Evolutionary conservation across 2,113 vertebrate genomes (phyloP), one percentile per base, ranked within the genome.

Genomic region (Catharus fuscescens): DNA sequence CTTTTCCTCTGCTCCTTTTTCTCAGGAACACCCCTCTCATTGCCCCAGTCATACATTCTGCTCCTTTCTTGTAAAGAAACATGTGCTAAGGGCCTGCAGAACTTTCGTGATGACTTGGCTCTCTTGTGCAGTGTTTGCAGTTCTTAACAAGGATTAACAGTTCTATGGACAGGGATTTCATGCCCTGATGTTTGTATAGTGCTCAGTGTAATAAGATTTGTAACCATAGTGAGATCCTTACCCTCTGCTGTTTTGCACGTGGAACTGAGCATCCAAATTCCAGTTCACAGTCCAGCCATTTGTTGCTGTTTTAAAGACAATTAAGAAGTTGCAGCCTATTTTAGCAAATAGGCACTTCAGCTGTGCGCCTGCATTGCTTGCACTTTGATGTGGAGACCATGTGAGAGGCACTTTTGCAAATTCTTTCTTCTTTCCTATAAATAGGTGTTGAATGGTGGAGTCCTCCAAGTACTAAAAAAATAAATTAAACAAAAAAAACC

Each of bases 331-430:
- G 9, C 36, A 77, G 3, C 40, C 36, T 42, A 3, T 12, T 73
- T 94, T 72, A 60, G 56, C 16, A 59, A 47, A 34, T 11, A 17
- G 50, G 26, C 2, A 12, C 14, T 66, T 61, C 29, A 56, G 6
- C 48, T 61, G 7, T 0, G 0, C 18, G 12, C 2, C 3, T 23
- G 7, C 7, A 2, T 52, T 61, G 76, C 29, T 8, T 50, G 18
- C 14, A 23, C 10, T 56, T 32, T 60, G 13, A 11, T 53, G 48
- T 59, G 29, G 21, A 59, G 62, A 67, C 11, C 21, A 50, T 16
- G 3, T 16, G 57, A 28, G 10, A 38, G 25, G 25, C 2, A 5
- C 24, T 72, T 69, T 42, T 28, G 2, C n/a, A 45, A 60, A 4
- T 62, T 62, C 11, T 66, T 12, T 65, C 28, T 66, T 34, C 44